These are phyloP conservation scores for Synergus itoensis DNA, from an alignment of 2,888 invertebrate species.

Conservation along the genomic window DNA sequence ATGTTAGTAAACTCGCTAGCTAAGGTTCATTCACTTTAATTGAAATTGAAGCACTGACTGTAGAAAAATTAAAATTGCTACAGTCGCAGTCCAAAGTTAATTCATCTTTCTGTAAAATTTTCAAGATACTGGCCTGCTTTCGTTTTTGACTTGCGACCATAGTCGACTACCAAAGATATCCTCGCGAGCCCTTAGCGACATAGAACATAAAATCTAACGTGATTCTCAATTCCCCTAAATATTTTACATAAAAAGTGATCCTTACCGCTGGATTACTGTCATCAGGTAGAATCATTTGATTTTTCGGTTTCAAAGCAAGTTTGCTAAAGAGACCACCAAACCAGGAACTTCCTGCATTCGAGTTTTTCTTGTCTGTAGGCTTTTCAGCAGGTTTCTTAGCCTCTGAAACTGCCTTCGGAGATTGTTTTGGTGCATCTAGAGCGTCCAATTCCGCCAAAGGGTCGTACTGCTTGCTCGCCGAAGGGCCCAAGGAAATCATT, in stretches of 20 bases:
- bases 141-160: conserved; percentile 60
- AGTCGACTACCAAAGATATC: conserved; percentile 72
- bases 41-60: background rate
- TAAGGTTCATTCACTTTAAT: background rate
- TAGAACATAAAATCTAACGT: conserved; percentile 65
- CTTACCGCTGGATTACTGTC: conserved; percentile 94
- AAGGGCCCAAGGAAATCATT: conserved; percentile 72
- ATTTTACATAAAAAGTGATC: conserved; percentile 52
- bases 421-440: conserved; percentile 65
- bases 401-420: conserved; percentile 61
- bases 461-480: conserved; percentile 73
- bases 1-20: background rate
- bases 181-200: conserved; percentile 71
- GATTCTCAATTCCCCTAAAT: conserved; percentile 17
- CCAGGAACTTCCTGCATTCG: conserved; percentile 82
- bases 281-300: conserved; percentile 97
- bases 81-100: background rate
- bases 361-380: conserved; percentile 72
- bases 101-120: background rate
- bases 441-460: conserved; percentile 76
- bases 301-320: conserved; percentile 89
- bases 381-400: conserved; percentile 61
- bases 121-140: conserved; percentile 69
- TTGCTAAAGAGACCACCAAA: conserved; percentile 93
- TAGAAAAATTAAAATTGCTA: background rate